Conservation (phyloP, 2,888 invertebrate genomes). For the Erebia aethiops region DNA sequence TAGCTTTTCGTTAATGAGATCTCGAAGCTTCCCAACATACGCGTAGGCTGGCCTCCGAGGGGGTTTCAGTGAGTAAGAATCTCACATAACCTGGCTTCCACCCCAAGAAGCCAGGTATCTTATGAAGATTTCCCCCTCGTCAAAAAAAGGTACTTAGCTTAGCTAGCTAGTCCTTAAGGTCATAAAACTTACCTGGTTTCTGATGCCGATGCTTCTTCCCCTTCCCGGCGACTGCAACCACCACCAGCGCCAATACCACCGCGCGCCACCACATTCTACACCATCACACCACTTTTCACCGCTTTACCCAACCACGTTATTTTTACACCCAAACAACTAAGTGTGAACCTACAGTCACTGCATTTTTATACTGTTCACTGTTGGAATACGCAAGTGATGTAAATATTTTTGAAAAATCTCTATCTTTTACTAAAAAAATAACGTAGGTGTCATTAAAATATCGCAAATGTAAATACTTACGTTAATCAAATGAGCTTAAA, state of each 20-base stretch:
- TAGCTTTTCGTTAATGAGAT: no score
- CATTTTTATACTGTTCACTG: background rate
- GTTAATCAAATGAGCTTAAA: background rate
- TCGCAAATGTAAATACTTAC: no score
- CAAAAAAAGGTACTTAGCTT: no score
- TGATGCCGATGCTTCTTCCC: slow-evolving; percentile 71
- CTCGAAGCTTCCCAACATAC: no score
- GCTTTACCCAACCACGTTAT: slow-evolving; percentile 42
- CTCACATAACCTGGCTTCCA: no score
- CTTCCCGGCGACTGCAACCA: slow-evolving; percentile 60
- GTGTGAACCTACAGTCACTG: slow-evolving; percentile 4
- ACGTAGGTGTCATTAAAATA: no score
- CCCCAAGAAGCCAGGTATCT: no score
- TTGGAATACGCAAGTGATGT: background rate
- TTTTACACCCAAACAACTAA: background rate
- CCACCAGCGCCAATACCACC: slow-evolving; percentile 59
- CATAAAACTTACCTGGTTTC: slow-evolving; percentile 62
- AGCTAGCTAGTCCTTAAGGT: no score
- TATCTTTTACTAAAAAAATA: no score
- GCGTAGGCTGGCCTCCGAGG: no score
- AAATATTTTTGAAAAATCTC: background rate
- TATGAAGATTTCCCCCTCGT: no score
- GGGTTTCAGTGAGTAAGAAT: no score
- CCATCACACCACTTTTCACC: slow-evolving; percentile 52
- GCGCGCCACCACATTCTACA: slow-evolving; percentile 63